A percentile compares a stretch with the other conserved stretches of the same genome.
Evolutionary conservation across 2,888 invertebrate species (phyloP).

Genomic region (Saturnia japonica): DNA sequence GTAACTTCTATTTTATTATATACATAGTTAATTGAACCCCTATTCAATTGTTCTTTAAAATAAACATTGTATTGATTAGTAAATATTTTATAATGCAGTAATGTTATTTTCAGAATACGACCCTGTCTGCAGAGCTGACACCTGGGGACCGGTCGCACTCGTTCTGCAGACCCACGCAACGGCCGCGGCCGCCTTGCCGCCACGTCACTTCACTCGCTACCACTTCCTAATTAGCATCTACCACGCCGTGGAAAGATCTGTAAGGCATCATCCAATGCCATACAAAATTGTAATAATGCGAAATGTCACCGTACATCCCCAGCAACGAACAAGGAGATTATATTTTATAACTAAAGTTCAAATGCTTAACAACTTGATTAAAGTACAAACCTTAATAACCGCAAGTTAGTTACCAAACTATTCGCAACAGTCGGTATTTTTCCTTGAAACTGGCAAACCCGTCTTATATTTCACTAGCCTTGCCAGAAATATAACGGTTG

Average conservation of each 20-base stretch:
- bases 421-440: slow-evolving; percentile 69
- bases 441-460: slow-evolving; percentile 58
- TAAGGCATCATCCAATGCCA: slow-evolving; percentile 29
- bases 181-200: slow-evolving; percentile 50
- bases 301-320: neutral
- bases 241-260: slow-evolving; percentile 23
- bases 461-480: slow-evolving; percentile 48
- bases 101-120: slow-evolving; percentile 50
- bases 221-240: slow-evolving; percentile 24
- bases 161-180: slow-evolving; percentile 75
- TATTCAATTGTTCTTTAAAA: too few species aligned
- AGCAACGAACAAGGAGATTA: slow-evolving; percentile 32
- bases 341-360: slow-evolving; percentile 15
- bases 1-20: too few species aligned
- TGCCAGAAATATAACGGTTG: slow-evolving; percentile 49
- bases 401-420: slow-evolving; percentile 65
- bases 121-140: slow-evolving; percentile 62
- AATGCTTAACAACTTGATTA: slow-evolving; percentile 40
- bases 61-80: slow-evolving; percentile 8
- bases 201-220: slow-evolving; percentile 42
- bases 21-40: too few species aligned
- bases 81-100: slow-evolving; percentile 6
- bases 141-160: slow-evolving; percentile 78
- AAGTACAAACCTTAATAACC: slow-evolving; percentile 62
- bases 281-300: neutral